Evolutionary conservation across 2,113 vertebrate species (phyloP).

Genomic region (Tringa solitaria): DNA sequence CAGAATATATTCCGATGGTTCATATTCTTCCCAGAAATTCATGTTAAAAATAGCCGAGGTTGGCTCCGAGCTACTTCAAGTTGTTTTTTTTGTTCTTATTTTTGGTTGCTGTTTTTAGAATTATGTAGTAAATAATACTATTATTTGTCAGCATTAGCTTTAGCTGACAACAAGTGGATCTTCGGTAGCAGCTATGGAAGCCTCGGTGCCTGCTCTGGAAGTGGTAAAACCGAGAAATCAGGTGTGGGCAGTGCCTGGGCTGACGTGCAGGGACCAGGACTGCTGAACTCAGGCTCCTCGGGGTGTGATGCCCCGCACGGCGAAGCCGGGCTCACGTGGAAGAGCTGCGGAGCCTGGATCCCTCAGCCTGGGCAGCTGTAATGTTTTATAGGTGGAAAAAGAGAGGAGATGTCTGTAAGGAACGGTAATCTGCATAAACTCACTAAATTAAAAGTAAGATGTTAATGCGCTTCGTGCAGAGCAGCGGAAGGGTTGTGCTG

Average conservation of each 20-base stretch:
- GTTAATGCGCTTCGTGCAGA: not conserved
- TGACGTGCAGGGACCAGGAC: not conserved
- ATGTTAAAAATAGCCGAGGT: constrained; percentile 7
- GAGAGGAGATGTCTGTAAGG: not conserved
- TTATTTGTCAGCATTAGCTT: constrained; percentile 3
- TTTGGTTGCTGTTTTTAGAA: not conserved
- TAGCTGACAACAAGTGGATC: not conserved
- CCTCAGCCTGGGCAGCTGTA: not conserved
- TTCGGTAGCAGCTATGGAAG: not conserved
- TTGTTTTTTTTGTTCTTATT: not conserved
- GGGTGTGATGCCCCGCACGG: not conserved
- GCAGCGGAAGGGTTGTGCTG: not conserved
- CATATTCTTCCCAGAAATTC: constrained; percentile 12
- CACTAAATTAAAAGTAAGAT: not conserved
- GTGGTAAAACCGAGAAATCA: not conserved
- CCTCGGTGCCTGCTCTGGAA: accelerated
- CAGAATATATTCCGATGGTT: not conserved
- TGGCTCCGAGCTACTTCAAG: not conserved
- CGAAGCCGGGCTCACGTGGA: not conserved
- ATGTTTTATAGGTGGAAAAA: not conserved
- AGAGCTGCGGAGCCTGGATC: not conserved
- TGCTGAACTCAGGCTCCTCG: not conserved
- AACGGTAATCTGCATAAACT: not conserved
- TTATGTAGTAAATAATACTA: not conserved
- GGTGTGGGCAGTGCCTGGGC: not conserved